A percentile compares a stretch with the other conserved stretches of the same genome.
phyloP scores from a whole-genome alignment of 2,888 invertebrate genomes.

The Lypha dubia region DNA sequence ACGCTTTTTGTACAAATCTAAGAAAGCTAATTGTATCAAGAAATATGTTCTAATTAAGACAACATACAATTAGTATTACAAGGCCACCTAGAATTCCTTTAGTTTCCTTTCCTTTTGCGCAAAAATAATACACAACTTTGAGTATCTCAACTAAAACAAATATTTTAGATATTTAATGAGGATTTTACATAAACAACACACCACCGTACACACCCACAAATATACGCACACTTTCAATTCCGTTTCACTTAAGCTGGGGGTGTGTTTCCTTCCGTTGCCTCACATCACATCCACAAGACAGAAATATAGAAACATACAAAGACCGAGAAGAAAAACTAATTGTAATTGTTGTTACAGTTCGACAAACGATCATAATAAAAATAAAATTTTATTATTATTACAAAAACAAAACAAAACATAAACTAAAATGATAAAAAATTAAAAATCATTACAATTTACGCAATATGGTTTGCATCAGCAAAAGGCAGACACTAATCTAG shows the following conservation, averaged over 20 bases:
- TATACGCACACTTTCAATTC: not conserved
- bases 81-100: slow-evolving; percentile 31
- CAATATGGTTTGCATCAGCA: not conserved
- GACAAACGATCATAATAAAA: slow-evolving; percentile 58
- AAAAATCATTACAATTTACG: slow-evolving; percentile 38
- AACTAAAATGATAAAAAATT: slow-evolving; percentile 27
- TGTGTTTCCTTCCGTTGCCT: not conserved
- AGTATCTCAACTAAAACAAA: slow-evolving; percentile 16
- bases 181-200: not conserved
- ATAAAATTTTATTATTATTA: slow-evolving; percentile 69
- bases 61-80: slow-evolving; percentile 31
- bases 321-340: slow-evolving; percentile 37
- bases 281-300: slow-evolving; percentile 4
- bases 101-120: slow-evolving; percentile 24
- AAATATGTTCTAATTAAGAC: slow-evolving; percentile 40
- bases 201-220: not conserved
- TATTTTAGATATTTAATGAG: slow-evolving; percentile 44
- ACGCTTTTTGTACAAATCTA: not conserved
- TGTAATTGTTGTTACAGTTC: slow-evolving; percentile 65
- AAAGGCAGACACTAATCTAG: slow-evolving; percentile 2
- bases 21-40: slow-evolving; percentile 9
- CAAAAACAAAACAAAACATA: slow-evolving; percentile 41
- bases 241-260: not conserved
- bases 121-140: slow-evolving; percentile 7
- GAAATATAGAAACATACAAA: slow-evolving; percentile 30